Conservation (phyloP, 2,888 invertebrate genomes). For the Eurois occulta region DNA sequence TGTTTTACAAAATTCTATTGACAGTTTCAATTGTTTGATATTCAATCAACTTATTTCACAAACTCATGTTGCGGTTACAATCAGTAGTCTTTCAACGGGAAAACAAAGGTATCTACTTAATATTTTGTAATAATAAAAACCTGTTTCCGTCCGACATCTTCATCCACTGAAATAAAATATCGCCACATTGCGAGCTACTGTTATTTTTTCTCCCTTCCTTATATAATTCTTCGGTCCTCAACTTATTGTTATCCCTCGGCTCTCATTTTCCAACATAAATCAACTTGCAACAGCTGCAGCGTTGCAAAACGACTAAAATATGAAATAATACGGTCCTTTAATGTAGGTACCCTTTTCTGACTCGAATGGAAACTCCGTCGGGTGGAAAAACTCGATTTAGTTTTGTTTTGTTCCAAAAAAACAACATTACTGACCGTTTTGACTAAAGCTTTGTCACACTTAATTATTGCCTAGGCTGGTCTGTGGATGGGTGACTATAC, state of each 20-base stretch:
- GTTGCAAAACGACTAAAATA: slow-evolving; percentile 67
- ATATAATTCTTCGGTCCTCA: slow-evolving; percentile 60
- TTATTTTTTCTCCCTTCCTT: slow-evolving; percentile 65
- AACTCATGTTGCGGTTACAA: too few species aligned
- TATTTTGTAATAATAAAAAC: slow-evolving; percentile 43
- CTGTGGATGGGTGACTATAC: too few species aligned
- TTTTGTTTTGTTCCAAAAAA: not conserved
- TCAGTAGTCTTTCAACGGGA: not conserved
- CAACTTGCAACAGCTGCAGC: slow-evolving; percentile 68
- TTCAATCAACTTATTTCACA: not conserved
- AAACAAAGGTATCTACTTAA: slow-evolving; percentile 12
- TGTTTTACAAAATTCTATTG: too few species aligned
- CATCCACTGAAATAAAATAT: slow-evolving; percentile 40
- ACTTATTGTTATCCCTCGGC: slow-evolving; percentile 62
- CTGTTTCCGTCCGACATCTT: slow-evolving; percentile 21
- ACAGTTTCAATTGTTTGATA: not conserved
- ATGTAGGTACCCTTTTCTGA: slow-evolving; percentile 37
- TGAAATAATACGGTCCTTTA: slow-evolving; percentile 61
- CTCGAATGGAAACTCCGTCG: slow-evolving; percentile 11
- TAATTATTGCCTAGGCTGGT: too few species aligned
- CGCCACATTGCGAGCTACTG: slow-evolving; percentile 47
- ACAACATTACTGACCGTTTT: not conserved
- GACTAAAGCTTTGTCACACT: not conserved
- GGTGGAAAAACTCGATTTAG: not conserved
- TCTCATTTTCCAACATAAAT: slow-evolving; percentile 67